Conservation (phyloP, 2,113 vertebrate genomes). For the Anarhynchus alexandrinus region DNA sequence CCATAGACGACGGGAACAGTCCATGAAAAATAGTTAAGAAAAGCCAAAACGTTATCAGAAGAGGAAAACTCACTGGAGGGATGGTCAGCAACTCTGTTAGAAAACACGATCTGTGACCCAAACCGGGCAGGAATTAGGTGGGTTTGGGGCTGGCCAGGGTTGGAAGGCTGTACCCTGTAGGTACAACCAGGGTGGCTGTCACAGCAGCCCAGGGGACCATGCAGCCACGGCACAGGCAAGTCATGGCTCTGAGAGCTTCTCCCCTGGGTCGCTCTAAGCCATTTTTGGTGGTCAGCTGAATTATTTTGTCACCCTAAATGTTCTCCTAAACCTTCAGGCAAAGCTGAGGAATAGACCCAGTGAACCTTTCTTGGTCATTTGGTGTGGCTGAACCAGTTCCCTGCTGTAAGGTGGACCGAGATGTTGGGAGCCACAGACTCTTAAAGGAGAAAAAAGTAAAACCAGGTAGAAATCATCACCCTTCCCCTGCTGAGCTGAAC, state of each 20-base stretch:
- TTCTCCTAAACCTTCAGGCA: background rate
- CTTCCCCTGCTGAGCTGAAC: background rate
- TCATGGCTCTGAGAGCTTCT: background rate
- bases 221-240: background rate
- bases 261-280: background rate
- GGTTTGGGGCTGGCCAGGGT: background rate
- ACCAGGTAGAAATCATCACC: background rate
- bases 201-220: background rate
- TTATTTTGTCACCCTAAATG: background rate
- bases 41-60: background rate
- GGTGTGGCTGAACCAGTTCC: background rate
- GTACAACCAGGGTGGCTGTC: background rate
- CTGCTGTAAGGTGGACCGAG: background rate
- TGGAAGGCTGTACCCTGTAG: background rate
- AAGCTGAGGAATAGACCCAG: background rate
- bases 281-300: background rate
- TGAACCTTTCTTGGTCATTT: background rate
- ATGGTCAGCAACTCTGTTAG: background rate
- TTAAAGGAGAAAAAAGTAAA: background rate
- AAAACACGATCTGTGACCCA: background rate
- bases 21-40: background rate
- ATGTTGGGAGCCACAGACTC: background rate
- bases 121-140: background rate
- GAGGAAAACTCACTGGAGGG: background rate
- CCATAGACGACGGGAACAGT: background rate